Base-by-base conservation (phyloP, 2,888 invertebrate species). In the Ectemnius continuus region DNA sequence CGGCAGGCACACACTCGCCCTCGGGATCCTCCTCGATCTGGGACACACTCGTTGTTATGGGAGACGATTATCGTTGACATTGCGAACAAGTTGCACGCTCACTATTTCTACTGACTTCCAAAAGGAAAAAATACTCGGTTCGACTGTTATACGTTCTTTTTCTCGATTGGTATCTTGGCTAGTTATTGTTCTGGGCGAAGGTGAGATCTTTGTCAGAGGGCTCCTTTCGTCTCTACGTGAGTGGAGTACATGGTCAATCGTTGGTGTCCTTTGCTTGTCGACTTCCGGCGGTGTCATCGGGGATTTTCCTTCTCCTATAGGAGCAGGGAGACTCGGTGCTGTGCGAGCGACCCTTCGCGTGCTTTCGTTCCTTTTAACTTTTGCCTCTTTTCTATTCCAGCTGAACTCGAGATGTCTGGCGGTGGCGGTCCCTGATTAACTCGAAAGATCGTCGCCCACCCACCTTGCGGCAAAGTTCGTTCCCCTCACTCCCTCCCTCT, bases 391-490 rank as follows among this genome's bases (percentile, higher is more conserved):
- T 60, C 71, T 62, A 70, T 72, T 78, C 76, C 67, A 82, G 76
- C 83, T 84, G 81, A 87, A 83, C 87, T 86, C 84, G 84, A 86
- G 86, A 87, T 84, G 85, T 87, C 87, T 87, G 88, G 84, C 83
- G 84, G 80, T 84, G 85, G 85, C 84, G 84, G 86, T 86, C 84
- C 77, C 86, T 88, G 88, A 89, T 89, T 89, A 89, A 89, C 88
- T 87, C 85, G 83, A 81, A 85, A 81, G 82, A 85, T 82, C 85
- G 83, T 82, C 80, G n/a, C n/a, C 83, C 82, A 70, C 80, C 79
- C 77, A 71, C 69, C 79, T 72, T 48, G 75, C 76, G 78, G 84
- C 82, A 81, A 85, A 86, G 76, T 85, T 86, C 76, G 74, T 75
- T 18, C 67, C 14, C 67, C 58, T 62, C 75, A 57, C 70, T 57